Evolutionary conservation across 1,140 invertebrate genomes (phyloP), one percentile per base, ranked within the genome.

Genomic region (Diplogasteroides magnus): DNA sequence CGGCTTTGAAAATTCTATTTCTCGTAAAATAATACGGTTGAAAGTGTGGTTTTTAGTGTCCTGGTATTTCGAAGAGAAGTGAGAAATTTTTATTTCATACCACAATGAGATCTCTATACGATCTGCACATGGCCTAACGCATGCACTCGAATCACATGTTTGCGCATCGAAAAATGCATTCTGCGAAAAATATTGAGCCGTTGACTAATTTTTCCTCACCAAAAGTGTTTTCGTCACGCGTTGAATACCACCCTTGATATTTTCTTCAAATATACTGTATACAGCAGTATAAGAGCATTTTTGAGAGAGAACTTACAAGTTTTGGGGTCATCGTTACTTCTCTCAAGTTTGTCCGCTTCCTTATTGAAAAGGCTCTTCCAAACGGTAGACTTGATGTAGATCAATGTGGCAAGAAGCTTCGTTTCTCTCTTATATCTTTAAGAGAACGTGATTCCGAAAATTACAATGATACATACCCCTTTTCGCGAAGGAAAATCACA

Each of bases 321-420:
- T 72, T 90, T 88, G 79, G 97, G 93, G 86, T 98, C 94, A 85
- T 98, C 95, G 86, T 97, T 97, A 13, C 94, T 93, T 85, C 97
- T 91, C 83, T 98, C 96, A 67, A 99, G 84, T 84, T 98, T 98
- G 82, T 98, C 96, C 64, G 95, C 95, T 87, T 99, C 96, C 82
- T 92, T 92, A 14, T 93, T 93, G 88, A 97, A 99, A 1, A 98
- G 85, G 68, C 90, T 91, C 89, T 97, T 98, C 96, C 96, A 98
- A 19, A 99, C 86, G 1, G 92, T 93, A 61, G 91, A 91, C 85
- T 97, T 96, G 1, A 99, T 90, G 85, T 98, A 98, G 1, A 97
- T 85, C 13, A 98, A 84, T 86, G 97, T 94, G 82, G 94, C 94
- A 0, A 98, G 86, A 2, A 98, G 82, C 84, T 98, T 98, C 0